Conservation (phyloP, 2,797 vertebrate species). For the Poeciliopsis paucimaculata region DNA sequence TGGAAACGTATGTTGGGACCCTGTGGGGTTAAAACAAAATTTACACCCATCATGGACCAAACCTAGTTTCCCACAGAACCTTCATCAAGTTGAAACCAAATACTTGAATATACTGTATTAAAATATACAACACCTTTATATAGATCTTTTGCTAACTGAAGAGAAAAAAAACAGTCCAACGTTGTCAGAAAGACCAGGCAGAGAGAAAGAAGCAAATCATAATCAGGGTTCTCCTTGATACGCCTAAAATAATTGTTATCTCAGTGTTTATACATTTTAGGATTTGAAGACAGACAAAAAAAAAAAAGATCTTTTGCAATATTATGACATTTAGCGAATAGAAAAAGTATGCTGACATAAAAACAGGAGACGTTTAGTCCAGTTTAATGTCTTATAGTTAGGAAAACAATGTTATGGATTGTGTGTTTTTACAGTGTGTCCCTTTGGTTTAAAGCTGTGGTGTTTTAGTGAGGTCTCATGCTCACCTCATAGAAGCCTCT, state of each 20-base stretch:
- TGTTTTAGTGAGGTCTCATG: neutral
- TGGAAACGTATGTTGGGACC: no score
- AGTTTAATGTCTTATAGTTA: neutral
- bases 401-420: neutral
- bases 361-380: neutral
- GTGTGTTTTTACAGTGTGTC: neutral
- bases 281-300: neutral
- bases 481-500: slow-evolving; percentile 95
- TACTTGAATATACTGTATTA: no score
- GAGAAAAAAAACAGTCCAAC: neutral
- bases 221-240: neutral
- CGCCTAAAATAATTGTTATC: neutral
- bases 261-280: neutral
- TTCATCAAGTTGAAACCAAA: no score
- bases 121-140: no score
- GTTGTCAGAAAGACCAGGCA: neutral
- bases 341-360: neutral
- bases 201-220: neutral
- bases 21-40: no score
- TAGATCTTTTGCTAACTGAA: no score
- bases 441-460: neutral
- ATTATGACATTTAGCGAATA: neutral
- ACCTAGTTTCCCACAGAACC: no score
- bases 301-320: neutral
- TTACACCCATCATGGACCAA: no score